phyloP scores from a whole-genome alignment of 1,140 invertebrate species.

The Drosophila subpulchrella region DNA sequence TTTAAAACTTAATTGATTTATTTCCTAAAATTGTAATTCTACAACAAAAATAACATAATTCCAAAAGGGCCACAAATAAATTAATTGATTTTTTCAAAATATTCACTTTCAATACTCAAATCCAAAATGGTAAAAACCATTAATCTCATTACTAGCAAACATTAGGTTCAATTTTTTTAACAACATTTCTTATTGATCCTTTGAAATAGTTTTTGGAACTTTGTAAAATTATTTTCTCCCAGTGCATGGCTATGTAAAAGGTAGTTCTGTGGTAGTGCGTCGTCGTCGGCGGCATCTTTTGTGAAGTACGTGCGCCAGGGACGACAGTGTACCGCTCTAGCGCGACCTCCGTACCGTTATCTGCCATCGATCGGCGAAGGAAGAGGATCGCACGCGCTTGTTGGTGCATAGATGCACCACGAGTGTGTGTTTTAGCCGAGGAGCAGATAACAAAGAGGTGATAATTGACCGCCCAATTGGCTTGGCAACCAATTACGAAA shows the following conservation, averaged over 20 bases:
- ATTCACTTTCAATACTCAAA: no score
- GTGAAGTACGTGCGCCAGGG: conserved; percentile 62
- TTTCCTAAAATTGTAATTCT: no score
- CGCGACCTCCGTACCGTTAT: conserved; percentile 30
- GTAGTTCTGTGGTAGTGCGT: conserved; percentile 44
- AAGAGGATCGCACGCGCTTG: conserved; percentile 39
- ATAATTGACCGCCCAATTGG: conserved; percentile 81
- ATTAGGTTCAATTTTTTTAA: no score
- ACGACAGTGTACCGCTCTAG: conserved; percentile 33
- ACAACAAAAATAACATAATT: no score
- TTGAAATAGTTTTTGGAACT: no score
- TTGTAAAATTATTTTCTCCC: background rate
- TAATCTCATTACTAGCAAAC: no score
- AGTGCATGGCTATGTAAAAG: background rate
- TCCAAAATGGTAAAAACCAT: no score
- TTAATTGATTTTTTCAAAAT: no score
- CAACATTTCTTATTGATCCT: no score
- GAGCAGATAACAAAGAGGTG: conserved; percentile 75
- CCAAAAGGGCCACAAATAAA: no score
- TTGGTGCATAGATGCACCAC: background rate
- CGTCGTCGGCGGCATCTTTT: conserved; percentile 47
- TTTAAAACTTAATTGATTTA: no score
- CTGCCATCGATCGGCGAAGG: conserved; percentile 51
- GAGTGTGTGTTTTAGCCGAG: conserved; percentile 22
- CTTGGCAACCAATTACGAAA: conserved; percentile 77